These are phyloP conservation scores for Phorcus lineatus DNA, from an alignment of 2,888 invertebrate genomes.

Conservation along the genomic window DNA sequence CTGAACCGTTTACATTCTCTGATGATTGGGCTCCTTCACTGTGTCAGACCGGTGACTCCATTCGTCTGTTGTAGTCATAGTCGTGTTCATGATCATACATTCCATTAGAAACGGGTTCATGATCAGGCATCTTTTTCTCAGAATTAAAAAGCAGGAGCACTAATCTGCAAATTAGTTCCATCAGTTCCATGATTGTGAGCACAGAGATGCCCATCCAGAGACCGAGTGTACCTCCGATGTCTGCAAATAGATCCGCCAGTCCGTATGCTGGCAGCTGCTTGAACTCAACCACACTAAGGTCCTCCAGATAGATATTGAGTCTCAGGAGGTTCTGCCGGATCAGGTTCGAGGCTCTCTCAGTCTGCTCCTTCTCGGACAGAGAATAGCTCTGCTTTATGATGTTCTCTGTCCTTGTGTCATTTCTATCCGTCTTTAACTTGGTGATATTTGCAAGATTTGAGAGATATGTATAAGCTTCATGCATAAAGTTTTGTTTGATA, in stretches of 20 bases:
- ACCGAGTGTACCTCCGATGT: slow-evolving; percentile 70
- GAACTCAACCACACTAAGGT: slow-evolving; percentile 68
- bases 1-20: neutral
- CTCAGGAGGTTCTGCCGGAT: slow-evolving; percentile 68
- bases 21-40: neutral
- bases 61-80: slow-evolving; percentile 33
- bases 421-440: slow-evolving; percentile 33
- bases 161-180: slow-evolving; percentile 64
- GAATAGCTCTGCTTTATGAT: slow-evolving; percentile 39
- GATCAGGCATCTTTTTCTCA: slow-evolving; percentile 52
- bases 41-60: slow-evolving; percentile 33
- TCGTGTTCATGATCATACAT: slow-evolving; percentile 39
- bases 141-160: slow-evolving; percentile 60
- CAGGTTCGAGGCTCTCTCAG: slow-evolving; percentile 56
- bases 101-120: slow-evolving; percentile 44
- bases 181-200: slow-evolving; percentile 68
- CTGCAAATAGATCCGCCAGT: slow-evolving; percentile 67
- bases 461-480: slow-evolving; percentile 59
- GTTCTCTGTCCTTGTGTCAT: slow-evolving; percentile 34
- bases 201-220: slow-evolving; percentile 72
- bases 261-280: slow-evolving; percentile 67
- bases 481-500: slow-evolving; percentile 57
- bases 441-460: slow-evolving; percentile 37
- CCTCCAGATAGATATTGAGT: slow-evolving; percentile 69
- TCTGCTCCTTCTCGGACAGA: slow-evolving; percentile 37